Conservation (phyloP, 2,888 invertebrate species). For the Atrina japonica region DNA sequence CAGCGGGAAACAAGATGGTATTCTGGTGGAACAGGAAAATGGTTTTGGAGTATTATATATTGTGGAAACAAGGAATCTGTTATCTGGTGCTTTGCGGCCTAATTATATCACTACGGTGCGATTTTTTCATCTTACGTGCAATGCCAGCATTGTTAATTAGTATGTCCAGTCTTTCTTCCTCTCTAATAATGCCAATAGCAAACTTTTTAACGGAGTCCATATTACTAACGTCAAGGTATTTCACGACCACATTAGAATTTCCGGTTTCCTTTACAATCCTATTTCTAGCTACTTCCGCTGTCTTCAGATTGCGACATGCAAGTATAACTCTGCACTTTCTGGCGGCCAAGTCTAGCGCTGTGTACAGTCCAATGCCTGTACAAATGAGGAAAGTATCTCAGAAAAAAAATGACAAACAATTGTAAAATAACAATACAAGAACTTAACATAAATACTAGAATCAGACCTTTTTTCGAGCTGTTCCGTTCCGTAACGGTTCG, state of each 20-base stretch:
- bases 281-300: conserved; percentile 55
- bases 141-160: conserved; percentile 74
- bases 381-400: not conserved
- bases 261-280: conserved; percentile 76
- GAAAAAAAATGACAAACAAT: not conserved
- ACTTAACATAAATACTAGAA: not conserved
- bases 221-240: conserved; percentile 60
- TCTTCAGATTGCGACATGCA: conserved; percentile 63
- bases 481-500: too few species aligned
- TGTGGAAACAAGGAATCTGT: too few species aligned
- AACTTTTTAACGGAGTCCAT: conserved; percentile 68
- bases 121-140: too few species aligned
- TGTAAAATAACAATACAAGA: not conserved
- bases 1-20: too few species aligned
- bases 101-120: too few species aligned
- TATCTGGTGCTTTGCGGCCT: too few species aligned
- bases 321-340: conserved; percentile 70
- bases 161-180: conserved; percentile 66
- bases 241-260: conserved; percentile 62
- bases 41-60: too few species aligned
- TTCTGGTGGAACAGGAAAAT: too few species aligned
- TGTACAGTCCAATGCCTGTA: conserved; percentile 71
- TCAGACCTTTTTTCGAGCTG: too few species aligned
- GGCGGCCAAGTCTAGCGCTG: conserved; percentile 68
- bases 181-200: conserved; percentile 54